A percentile compares a stretch with the other conserved stretches of the same genome.
phyloP scores from a whole-genome alignment of 2,888 invertebrate species.

The Lasioglossum morio region DNA sequence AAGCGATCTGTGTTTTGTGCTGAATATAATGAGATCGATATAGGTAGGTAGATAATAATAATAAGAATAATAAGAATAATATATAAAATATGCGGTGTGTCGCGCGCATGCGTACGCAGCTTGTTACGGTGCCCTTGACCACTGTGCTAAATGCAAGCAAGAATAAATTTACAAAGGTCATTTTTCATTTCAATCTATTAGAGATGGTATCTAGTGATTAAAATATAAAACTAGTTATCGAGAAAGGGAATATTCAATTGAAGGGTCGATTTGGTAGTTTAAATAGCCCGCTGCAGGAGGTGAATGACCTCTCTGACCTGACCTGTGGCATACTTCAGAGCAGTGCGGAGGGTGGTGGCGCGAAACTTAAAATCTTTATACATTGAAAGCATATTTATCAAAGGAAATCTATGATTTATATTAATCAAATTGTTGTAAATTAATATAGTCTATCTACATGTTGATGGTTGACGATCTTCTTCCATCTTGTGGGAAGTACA shows the following conservation, averaged over 20 bases:
- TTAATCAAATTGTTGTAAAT: background rate
- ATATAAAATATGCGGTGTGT: conserved; percentile 61
- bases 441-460: background rate
- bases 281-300: background rate
- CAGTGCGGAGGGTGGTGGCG: background rate
- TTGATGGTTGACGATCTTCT: background rate
- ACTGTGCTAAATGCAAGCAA: background rate
- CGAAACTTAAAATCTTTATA: background rate
- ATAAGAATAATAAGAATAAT: conserved; percentile 31
- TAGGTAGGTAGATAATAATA: conserved; percentile 66
- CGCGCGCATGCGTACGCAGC: conserved; percentile 54
- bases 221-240: background rate
- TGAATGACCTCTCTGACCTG: background rate
- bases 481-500: background rate
- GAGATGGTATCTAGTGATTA: no score
- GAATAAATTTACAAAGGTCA: background rate
- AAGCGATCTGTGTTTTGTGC: conserved; percentile 79
- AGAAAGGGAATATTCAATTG: background rate
- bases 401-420: background rate
- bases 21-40: conserved; percentile 77
- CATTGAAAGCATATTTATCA: background rate
- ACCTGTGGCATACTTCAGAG: background rate
- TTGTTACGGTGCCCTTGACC: conserved; percentile 49
- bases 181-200: background rate
- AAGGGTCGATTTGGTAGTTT: background rate